These are phyloP conservation scores for Anagyrus pseudococci DNA, from an alignment of 2,888 invertebrate species.

Conservation along the genomic window DNA sequence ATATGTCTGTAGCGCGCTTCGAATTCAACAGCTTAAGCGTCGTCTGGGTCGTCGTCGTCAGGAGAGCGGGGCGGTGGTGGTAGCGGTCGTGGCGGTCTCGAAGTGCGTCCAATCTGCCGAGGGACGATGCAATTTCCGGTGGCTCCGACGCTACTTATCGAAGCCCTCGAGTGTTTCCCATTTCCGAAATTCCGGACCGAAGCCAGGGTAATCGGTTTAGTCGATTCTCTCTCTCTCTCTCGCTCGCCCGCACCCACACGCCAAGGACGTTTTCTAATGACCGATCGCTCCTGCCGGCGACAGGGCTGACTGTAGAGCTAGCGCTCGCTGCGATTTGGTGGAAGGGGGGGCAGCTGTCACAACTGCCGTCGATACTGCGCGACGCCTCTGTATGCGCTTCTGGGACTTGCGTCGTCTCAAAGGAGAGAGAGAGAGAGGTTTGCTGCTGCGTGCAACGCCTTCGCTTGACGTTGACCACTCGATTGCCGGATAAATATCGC, in stretches of 20 bases:
- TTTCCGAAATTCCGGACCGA: conserved; percentile 25
- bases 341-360: too few relatives aligned
- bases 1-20: conserved; percentile 8
- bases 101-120: conserved; percentile 26
- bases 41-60: neutral
- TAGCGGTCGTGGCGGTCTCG: neutral
- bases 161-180: conserved; percentile 26
- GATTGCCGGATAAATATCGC: too few relatives aligned
- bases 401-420: too few relatives aligned
- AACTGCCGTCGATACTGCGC: too few relatives aligned
- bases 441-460: too few relatives aligned
- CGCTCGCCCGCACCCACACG: too few relatives aligned
- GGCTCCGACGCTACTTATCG: conserved; percentile 29
- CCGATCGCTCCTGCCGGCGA: conserved; percentile 7
- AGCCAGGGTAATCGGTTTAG: conserved; percentile 25
- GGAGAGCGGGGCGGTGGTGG: neutral
- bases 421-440: too few relatives aligned
- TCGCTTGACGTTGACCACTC: too few relatives aligned
- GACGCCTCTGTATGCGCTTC: too few relatives aligned
- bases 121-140: conserved; percentile 30
- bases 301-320: too few relatives aligned
- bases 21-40: neutral
- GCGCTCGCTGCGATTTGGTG: too few relatives aligned
- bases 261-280: conserved; percentile 24
- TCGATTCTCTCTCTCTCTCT: too few relatives aligned